Percentiles rank a stretch among this genome's conserved stretches.
Evolutionary conservation across 1,140 invertebrate species (phyloP).

Genomic region (Nilaparvata lugens): DNA sequence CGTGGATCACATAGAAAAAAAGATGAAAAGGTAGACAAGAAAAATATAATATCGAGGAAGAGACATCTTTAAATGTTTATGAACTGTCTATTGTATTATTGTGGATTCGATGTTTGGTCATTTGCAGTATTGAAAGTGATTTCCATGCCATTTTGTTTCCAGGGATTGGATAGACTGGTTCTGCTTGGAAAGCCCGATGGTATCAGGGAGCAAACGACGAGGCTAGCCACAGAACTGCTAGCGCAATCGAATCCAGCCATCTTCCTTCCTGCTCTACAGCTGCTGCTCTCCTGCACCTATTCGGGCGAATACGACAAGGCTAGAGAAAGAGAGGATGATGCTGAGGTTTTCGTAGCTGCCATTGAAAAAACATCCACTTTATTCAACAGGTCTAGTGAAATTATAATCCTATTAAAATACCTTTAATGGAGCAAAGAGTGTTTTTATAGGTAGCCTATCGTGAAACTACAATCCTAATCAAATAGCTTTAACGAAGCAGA

Average conservation of each 20-base stretch:
- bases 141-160: conserved; percentile 30
- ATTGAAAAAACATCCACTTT: conserved; percentile 77
- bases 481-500: too few relatives aligned
- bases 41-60: too few relatives aligned
- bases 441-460: too few relatives aligned
- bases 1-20: too few relatives aligned
- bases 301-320: conserved; percentile 36
- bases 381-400: conserved; percentile 48
- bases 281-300: conserved; percentile 74
- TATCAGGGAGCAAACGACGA: conserved; percentile 58
- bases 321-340: conserved; percentile 42
- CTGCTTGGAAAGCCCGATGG: conserved; percentile 44
- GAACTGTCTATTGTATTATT: too few relatives aligned
- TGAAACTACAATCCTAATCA: too few relatives aligned
- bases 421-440: too few relatives aligned
- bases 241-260: conserved; percentile 55
- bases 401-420: background rate
- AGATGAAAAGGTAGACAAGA: too few relatives aligned
- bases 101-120: too few relatives aligned
- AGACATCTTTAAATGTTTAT: too few relatives aligned
- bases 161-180: conserved; percentile 65
- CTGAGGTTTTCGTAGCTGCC: conserved; percentile 65
- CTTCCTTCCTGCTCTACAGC: conserved; percentile 58
- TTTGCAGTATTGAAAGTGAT: too few relatives aligned
- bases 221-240: conserved; percentile 61